phyloP scores from a whole-genome alignment of 1,140 invertebrate genomes.

The Papilio polyxenes region DNA sequence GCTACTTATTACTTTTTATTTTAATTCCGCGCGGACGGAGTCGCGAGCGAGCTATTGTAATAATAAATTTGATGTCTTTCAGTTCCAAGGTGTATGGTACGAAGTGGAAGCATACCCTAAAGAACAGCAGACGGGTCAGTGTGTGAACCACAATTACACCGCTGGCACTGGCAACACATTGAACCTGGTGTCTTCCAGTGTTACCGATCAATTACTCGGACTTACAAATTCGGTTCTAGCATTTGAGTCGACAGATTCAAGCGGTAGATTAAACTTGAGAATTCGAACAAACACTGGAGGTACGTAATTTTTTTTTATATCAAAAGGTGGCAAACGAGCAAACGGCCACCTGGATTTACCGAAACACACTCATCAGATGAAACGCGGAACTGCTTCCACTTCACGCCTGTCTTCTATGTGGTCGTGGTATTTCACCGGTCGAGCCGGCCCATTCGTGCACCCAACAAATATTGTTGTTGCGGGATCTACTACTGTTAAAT shows the following conservation, averaged over 20 bases:
- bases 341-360: too few relatives aligned
- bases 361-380: too few relatives aligned
- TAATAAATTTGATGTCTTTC: constrained; percentile 27
- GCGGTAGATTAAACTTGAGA: constrained; percentile 50
- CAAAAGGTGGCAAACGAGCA: too few relatives aligned
- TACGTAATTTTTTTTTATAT: background rate
- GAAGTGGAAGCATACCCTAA: constrained; percentile 58
- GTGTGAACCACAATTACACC: constrained; percentile 51
- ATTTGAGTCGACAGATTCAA: constrained; percentile 48
- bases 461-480: too few relatives aligned
- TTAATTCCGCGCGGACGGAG: too few relatives aligned
- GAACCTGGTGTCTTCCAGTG: constrained; percentile 49
- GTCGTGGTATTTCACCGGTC: too few relatives aligned
- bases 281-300: constrained; percentile 17
- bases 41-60: too few relatives aligned
- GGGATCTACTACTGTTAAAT: too few relatives aligned
- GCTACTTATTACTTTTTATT: too few relatives aligned
- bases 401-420: too few relatives aligned
- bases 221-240: constrained; percentile 45
- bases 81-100: constrained; percentile 61
- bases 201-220: constrained; percentile 45
- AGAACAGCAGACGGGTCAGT: constrained; percentile 51
- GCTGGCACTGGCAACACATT: constrained; percentile 40
- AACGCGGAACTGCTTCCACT: too few relatives aligned
- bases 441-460: too few relatives aligned